phyloP scores from a whole-genome alignment of 2,113 vertebrate genomes.

The Diadophis punctatus region DNA sequence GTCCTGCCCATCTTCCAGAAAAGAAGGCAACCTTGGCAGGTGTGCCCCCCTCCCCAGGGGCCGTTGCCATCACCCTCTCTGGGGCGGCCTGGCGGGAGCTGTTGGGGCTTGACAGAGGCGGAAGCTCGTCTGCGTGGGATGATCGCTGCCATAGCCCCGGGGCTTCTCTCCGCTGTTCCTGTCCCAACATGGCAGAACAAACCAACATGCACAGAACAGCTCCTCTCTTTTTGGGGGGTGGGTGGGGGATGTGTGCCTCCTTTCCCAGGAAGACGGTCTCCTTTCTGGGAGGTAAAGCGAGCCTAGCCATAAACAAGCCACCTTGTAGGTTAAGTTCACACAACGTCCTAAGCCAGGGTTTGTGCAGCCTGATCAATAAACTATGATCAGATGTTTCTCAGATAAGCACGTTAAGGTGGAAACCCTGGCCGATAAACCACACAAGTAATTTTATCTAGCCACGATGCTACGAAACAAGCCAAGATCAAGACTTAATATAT shows the following conservation, averaged over 20 bases:
- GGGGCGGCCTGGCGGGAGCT: constrained; percentile 57
- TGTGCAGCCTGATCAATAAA: not conserved
- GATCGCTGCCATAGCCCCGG: not conserved
- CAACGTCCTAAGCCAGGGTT: not conserved
- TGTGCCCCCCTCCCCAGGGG: constrained; percentile 15
- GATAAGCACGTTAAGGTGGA: not conserved
- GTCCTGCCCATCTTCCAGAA: not conserved
- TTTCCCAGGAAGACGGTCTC: not conserved
- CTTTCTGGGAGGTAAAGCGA: not conserved
- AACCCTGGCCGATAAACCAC: not conserved
- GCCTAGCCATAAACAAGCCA: not conserved
- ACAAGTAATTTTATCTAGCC: not conserved
- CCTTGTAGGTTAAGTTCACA: not conserved
- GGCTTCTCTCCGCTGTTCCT: not conserved
- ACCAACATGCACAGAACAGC: not conserved
- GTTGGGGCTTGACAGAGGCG: constrained; percentile 51
- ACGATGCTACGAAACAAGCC: not conserved
- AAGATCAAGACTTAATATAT: not conserved
- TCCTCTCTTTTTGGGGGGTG: not conserved
- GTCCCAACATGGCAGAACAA: not conserved
- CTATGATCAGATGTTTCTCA: not conserved
- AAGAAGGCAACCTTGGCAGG: not conserved
- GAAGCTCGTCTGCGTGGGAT: not conserved
- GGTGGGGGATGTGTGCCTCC: not conserved
- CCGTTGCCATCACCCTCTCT: constrained; percentile 52